Evolutionary conservation across 35 echinoderm and acorn worm genomes (phyloP).

Genomic region (Heliocidaris tuberculata): DNA sequence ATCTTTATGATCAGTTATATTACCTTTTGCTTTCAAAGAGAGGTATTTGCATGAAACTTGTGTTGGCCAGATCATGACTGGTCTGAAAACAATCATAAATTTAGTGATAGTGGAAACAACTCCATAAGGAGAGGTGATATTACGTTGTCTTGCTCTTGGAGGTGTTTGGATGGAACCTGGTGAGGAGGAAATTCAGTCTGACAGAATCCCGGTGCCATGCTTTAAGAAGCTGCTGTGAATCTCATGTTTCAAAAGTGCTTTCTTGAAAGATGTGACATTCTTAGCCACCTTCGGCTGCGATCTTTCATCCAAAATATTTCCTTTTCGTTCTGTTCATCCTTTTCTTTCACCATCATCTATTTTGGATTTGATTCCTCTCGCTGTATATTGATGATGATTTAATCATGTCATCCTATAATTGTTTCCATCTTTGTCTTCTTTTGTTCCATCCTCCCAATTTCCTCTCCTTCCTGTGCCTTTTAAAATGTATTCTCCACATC

Average conservation of each 20-base stretch:
- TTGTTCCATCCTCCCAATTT: neutral
- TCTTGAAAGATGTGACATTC: neutral
- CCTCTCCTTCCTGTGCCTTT: neutral
- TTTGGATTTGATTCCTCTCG: neutral
- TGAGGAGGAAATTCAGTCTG: constrained; percentile 9
- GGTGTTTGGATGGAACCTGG: neutral
- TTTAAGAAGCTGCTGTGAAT: neutral
- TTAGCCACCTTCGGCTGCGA: neutral
- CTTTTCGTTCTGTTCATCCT: neutral
- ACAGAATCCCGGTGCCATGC: neutral
- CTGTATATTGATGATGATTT: neutral
- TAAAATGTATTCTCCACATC: neutral
- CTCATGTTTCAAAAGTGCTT: neutral
- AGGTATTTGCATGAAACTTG: neutral
- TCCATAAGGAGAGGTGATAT: neutral
- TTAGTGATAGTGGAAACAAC: neutral
- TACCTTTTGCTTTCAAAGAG: neutral
- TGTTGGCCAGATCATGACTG: neutral
- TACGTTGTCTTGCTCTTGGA: neutral
- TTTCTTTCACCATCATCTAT: neutral
- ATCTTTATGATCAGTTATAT: neutral
- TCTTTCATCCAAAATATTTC: neutral
- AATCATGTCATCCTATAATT: neutral
- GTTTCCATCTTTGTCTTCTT: neutral
- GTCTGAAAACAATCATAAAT: neutral